Evolutionary conservation across 2,113 vertebrate species (phyloP).

Genomic region (Campylomormyrus tamandua): DNA sequence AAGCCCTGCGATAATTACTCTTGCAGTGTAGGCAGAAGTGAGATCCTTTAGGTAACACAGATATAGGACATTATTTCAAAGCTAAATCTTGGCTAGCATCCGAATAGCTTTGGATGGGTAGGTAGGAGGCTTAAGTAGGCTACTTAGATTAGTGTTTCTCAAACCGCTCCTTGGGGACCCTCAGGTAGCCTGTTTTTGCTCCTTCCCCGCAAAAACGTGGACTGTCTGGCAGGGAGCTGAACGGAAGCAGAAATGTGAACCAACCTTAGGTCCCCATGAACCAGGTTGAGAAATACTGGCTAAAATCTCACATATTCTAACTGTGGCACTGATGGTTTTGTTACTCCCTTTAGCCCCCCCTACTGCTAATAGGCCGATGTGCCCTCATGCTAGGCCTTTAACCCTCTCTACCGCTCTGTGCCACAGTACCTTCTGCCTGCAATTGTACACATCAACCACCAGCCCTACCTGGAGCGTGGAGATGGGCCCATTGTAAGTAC

Average conservation of each 20-base stretch:
- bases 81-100: not conserved
- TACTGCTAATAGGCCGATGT: not conserved
- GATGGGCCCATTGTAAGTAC: constrained; percentile 93
- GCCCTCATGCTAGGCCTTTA: not conserved
- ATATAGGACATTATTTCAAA: not conserved
- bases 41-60: not conserved
- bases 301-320: not conserved
- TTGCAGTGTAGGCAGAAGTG: not conserved
- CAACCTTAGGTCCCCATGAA: not conserved
- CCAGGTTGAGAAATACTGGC: not conserved
- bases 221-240: not conserved
- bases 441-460: constrained; percentile 97
- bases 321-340: not conserved
- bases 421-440: constrained; percentile 88
- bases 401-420: constrained; percentile 22
- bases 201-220: not conserved
- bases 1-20: not conserved
- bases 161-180: not conserved
- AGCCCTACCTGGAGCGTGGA: constrained; percentile 92
- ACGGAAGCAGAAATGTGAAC: not conserved
- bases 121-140: not conserved
- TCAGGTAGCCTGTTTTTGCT: not conserved
- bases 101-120: not conserved
- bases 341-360: not conserved
- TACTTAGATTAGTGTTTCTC: not conserved